These are phyloP conservation scores for Mus minutoides DNA, from an alignment of 2,797 vertebrate genomes.

Conservation along the genomic window DNA sequence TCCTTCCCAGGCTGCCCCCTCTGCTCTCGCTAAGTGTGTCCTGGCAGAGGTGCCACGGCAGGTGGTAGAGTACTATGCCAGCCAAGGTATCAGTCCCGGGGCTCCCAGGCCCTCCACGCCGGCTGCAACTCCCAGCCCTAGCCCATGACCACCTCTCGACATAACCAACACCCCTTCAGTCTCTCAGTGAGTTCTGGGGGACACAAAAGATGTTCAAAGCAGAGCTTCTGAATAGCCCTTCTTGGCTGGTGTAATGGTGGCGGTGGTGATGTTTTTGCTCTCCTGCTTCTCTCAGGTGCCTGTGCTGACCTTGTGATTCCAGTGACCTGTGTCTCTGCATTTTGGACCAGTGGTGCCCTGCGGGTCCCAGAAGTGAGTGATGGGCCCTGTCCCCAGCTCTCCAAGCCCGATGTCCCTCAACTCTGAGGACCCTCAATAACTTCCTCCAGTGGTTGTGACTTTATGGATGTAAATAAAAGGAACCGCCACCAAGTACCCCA, in stretches of 20 bases:
- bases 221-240: neutral
- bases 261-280: neutral
- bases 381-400: constrained; percentile 59
- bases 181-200: constrained; percentile 74
- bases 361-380: constrained; percentile 61
- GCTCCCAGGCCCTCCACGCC: constrained; percentile 74
- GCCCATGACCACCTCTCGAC: constrained; percentile 64
- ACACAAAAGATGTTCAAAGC: neutral
- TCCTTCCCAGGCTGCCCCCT: constrained; percentile 73
- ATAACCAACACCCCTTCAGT: constrained; percentile 44
- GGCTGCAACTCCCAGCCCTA: constrained; percentile 74
- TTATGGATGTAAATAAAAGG: constrained; percentile 75
- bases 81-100: constrained; percentile 81
- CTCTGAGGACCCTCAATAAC: constrained; percentile 61
- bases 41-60: constrained; percentile 84
- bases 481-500: constrained; percentile 48
- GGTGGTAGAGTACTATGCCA: constrained; percentile 85
- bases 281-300: constrained; percentile 69
- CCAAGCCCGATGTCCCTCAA: constrained; percentile 33
- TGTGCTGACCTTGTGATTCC: constrained; percentile 74
- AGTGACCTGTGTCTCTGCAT: constrained; percentile 74
- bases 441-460: constrained; percentile 66
- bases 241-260: neutral
- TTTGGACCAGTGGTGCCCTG: constrained; percentile 69
- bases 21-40: constrained; percentile 83